Conservation (phyloP, 2,888 invertebrate species). For the Chelonus formosanus region DNA sequence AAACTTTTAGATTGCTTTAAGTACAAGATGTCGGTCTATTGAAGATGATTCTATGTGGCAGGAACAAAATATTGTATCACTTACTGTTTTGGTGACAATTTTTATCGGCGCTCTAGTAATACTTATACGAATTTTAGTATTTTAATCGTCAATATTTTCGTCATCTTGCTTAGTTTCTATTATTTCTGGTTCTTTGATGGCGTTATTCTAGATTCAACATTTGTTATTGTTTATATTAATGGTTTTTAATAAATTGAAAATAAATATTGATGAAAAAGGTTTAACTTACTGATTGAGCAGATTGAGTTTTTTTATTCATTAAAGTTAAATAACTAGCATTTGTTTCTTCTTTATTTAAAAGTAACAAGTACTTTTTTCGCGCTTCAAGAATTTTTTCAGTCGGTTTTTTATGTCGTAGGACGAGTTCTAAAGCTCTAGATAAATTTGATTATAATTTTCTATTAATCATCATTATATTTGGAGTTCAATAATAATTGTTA, state of each 20-base stretch:
- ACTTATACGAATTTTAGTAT: too few species aligned
- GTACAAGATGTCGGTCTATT: slow-evolving; percentile 48
- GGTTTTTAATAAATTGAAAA: background rate
- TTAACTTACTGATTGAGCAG: background rate
- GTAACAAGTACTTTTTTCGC: slow-evolving; percentile 72
- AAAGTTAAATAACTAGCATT: slow-evolving; percentile 68
- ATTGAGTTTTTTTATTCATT: slow-evolving; percentile 30
- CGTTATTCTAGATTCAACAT: too few species aligned
- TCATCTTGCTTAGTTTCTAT: too few species aligned
- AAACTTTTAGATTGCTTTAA: slow-evolving; percentile 48
- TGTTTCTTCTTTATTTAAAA: slow-evolving; percentile 69
- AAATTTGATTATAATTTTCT: too few species aligned
- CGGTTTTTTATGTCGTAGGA: slow-evolving; percentile 76
- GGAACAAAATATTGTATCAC: slow-evolving; percentile 36
- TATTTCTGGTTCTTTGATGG: too few species aligned
- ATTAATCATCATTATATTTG: too few species aligned
- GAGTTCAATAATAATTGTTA: too few species aligned
- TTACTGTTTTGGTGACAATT: slow-evolving; percentile 41
- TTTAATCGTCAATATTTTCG: too few species aligned
- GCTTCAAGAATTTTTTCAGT: slow-evolving; percentile 78
- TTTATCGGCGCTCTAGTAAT: slow-evolving; percentile 26
- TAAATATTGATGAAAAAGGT: background rate
- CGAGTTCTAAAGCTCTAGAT: slow-evolving; percentile 75
- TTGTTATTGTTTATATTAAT: background rate
- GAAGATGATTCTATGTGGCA: slow-evolving; percentile 46